phyloP scores from a whole-genome alignment of 2,888 invertebrate genomes.

The Scaeva pyrastri region DNA sequence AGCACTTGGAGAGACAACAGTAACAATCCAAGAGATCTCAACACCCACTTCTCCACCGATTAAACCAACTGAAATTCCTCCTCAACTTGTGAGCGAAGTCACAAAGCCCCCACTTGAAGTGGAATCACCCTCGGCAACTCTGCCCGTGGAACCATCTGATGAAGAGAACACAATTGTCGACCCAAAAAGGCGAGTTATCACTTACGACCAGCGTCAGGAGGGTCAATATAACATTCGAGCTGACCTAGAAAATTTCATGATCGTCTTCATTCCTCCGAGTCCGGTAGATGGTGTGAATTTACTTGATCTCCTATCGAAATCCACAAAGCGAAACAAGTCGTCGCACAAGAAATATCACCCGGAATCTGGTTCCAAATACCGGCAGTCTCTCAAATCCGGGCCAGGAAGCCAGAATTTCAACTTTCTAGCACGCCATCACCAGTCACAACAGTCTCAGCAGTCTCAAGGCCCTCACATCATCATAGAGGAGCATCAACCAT shows the following conservation, averaged over 20 bases:
- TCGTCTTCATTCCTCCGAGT: slow-evolving; percentile 87
- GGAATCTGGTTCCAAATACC: slow-evolving; percentile 67
- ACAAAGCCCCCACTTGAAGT: slow-evolving; percentile 55
- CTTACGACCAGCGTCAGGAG: slow-evolving; percentile 89
- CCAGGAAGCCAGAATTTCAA: slow-evolving; percentile 56
- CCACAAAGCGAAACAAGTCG: slow-evolving; percentile 78
- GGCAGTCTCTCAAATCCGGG: slow-evolving; percentile 74
- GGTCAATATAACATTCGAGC: slow-evolving; percentile 90
- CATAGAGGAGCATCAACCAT: slow-evolving; percentile 48
- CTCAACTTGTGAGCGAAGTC: slow-evolving; percentile 36
- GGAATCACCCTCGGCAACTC: slow-evolving; percentile 23
- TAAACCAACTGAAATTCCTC: slow-evolving; percentile 37
- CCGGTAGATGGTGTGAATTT: slow-evolving; percentile 80
- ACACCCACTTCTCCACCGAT: slow-evolving; percentile 18
- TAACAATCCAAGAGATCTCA: slow-evolving; percentile 41
- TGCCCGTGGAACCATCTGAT: slow-evolving; percentile 20
- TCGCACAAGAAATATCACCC: slow-evolving; percentile 70
- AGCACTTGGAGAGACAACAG: slow-evolving; percentile 3
- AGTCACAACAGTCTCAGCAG: slow-evolving; percentile 45
- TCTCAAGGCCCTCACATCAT: slow-evolving; percentile 48
- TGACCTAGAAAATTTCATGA: slow-evolving; percentile 89
- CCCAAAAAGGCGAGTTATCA: slow-evolving; percentile 79
- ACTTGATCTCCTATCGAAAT: slow-evolving; percentile 80
- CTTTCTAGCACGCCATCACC: slow-evolving; percentile 60
- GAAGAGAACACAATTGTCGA: slow-evolving; percentile 36